Conservation (phyloP, 2,797 vertebrate genomes). For the Acipenser ruthenus region DNA sequence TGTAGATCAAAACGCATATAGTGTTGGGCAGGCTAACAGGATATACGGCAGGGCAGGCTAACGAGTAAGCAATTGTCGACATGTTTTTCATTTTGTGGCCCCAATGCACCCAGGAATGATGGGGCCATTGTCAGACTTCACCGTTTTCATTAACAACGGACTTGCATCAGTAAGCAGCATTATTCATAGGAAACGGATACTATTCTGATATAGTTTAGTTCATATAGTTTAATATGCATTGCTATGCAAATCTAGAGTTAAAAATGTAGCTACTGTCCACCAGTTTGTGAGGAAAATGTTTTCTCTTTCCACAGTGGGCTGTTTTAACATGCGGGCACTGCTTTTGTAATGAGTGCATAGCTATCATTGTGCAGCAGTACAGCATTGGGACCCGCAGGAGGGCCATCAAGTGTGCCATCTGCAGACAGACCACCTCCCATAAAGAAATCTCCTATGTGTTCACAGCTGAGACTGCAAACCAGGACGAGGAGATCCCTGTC, state of each 20-base stretch:
- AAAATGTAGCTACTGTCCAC: neutral
- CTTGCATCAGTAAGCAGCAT: too few species aligned
- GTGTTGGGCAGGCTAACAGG: too few species aligned
- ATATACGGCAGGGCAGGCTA: too few species aligned
- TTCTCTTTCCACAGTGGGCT: constrained; percentile 71
- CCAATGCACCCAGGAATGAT: too few species aligned
- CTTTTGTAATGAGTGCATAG: constrained; percentile 91
- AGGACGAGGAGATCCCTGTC: constrained; percentile 87
- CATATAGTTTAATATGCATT: too few species aligned
- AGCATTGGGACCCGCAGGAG: constrained; percentile 81
- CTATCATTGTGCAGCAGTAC: constrained; percentile 95
- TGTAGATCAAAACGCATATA: too few species aligned
- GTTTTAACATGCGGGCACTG: constrained; percentile 95
- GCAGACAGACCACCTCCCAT: constrained; percentile 89
- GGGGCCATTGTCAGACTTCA: too few species aligned
- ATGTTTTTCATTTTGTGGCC: too few species aligned
- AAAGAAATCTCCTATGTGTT: constrained; percentile 95
- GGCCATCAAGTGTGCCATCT: constrained; percentile 93
- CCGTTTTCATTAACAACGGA: too few species aligned
- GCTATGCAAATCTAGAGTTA: neutral
- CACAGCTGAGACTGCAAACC: constrained; percentile 74
- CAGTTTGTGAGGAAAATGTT: neutral
- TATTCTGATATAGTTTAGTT: too few species aligned
- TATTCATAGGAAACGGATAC: too few species aligned
- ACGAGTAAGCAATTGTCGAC: too few species aligned